These are phyloP conservation scores for Cherax quadricarinatus DNA, from an alignment of 1,140 invertebrate species.

Conservation along the genomic window DNA sequence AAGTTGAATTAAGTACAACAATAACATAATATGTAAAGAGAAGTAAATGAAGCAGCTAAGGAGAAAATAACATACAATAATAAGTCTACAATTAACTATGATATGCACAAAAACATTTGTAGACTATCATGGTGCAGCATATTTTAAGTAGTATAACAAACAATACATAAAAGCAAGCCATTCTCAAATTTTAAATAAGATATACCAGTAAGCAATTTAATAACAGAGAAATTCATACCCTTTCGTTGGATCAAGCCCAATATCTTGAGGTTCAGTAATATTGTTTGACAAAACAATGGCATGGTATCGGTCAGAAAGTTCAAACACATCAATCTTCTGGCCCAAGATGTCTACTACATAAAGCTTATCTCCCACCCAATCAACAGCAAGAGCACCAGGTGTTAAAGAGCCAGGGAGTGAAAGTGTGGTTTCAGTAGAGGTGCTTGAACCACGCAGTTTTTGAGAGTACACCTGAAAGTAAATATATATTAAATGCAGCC, in stretches of 20 bases:
- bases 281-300: conserved; percentile 95
- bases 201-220: too few relatives aligned
- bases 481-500: conserved; percentile 5
- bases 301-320: conserved; percentile 88
- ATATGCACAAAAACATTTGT: too few relatives aligned
- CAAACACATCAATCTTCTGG: conserved; percentile 95
- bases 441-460: conserved; percentile 62
- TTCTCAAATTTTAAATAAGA: too few relatives aligned
- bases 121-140: too few relatives aligned
- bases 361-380: conserved; percentile 97
- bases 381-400: conserved; percentile 93
- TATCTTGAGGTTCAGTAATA: conserved; percentile 91
- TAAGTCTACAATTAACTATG: too few relatives aligned
- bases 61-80: too few relatives aligned
- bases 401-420: conserved; percentile 78
- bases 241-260: conserved; percentile 92
- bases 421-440: conserved; percentile 58
- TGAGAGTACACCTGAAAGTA: conserved; percentile 69
- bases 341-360: conserved; percentile 96
- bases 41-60: too few relatives aligned
- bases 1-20: too few relatives aligned
- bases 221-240: conserved; percentile 80
- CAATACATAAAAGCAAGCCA: too few relatives aligned
- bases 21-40: too few relatives aligned
- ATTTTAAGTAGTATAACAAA: too few relatives aligned